Evolutionary conservation across 2,888 invertebrate species (phyloP).

Genomic region (Spisula subtruncata): DNA sequence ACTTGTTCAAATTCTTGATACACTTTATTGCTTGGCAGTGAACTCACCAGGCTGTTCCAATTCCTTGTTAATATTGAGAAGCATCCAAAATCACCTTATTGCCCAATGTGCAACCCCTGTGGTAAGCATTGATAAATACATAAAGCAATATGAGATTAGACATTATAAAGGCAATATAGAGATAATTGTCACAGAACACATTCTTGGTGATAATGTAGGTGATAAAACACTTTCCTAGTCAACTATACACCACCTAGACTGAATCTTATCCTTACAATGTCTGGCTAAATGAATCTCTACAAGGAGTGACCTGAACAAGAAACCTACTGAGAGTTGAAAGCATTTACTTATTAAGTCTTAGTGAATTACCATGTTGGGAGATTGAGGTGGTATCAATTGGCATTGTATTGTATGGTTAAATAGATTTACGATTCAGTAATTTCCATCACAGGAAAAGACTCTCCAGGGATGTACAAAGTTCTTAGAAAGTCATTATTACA

Average conservation of each 20-base stretch:
- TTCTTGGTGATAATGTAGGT: background rate
- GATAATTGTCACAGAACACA: too few species aligned
- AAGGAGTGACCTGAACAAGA: background rate
- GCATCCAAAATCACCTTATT: too few species aligned
- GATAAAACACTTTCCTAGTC: background rate
- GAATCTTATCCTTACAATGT: background rate
- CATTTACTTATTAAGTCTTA: background rate
- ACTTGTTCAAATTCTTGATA: too few species aligned
- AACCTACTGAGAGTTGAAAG: background rate
- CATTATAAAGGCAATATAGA: too few species aligned
- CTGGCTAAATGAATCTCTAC: background rate
- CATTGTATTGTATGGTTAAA: conserved; percentile 12
- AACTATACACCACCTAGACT: background rate
- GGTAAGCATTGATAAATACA: too few species aligned
- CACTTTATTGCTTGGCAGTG: too few species aligned
- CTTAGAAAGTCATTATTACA: conserved; percentile 8
- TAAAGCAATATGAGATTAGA: too few species aligned
- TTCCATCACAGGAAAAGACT: conserved; percentile 8
- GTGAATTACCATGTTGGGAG: background rate
- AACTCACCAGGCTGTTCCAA: too few species aligned
- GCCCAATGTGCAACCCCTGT: too few species aligned
- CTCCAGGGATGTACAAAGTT: background rate
- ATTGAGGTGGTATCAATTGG: background rate
- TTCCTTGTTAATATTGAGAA: too few species aligned
- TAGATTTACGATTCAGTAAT: background rate